A percentile compares a stretch with the other conserved stretches of the same genome.
Conservation (phyloP, 2,797 vertebrate genomes). For the Muscicapa comitata region DNA sequence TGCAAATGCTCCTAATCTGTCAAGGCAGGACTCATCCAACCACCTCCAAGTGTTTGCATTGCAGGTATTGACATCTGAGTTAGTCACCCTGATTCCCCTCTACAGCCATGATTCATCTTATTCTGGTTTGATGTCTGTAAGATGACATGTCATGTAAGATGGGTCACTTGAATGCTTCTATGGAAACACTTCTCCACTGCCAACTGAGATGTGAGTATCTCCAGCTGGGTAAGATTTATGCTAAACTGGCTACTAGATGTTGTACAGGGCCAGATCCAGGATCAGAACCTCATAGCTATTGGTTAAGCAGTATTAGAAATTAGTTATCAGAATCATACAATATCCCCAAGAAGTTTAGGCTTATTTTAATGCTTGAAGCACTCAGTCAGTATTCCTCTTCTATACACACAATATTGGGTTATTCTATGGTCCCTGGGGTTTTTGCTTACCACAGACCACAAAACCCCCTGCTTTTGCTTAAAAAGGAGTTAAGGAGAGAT, state of each 20-base stretch:
- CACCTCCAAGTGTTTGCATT: not conserved
- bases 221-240: not conserved
- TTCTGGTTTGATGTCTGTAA: not conserved
- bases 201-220: not conserved
- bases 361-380: not conserved
- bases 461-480: not conserved
- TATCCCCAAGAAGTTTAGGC: not conserved
- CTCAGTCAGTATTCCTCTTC: not conserved
- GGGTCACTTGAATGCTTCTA: not conserved
- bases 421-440: not conserved
- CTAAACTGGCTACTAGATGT: not conserved
- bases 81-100: not conserved
- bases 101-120: not conserved
- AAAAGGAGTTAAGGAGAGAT: not conserved
- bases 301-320: not conserved
- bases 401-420: not conserved
- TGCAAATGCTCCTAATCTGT: not conserved
- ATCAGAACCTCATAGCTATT: not conserved
- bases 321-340: not conserved
- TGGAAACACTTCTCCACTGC: not conserved
- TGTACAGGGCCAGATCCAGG: not conserved
- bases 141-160: not conserved
- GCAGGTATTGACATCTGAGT: not conserved
- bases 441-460: not conserved
- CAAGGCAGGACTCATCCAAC: not conserved